Evolutionary conservation across 2,888 invertebrate genomes (phyloP).

Genomic region (Synergus laeviventris): DNA sequence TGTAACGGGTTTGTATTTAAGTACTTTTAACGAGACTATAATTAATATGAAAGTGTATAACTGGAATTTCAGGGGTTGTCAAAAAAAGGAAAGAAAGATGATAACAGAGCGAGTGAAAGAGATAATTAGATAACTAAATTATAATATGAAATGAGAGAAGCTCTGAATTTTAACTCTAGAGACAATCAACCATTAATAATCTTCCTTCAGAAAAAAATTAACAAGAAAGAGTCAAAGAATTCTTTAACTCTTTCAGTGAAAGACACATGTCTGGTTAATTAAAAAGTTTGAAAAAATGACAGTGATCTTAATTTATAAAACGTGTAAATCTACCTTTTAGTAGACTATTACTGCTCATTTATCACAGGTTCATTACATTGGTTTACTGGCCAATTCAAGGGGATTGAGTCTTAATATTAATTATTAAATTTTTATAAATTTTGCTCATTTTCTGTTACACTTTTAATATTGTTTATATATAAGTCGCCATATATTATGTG

Average conservation of each 20-base stretch:
- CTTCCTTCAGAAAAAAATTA: too few relatives aligned
- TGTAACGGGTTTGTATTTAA: constrained; percentile 18
- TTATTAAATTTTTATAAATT: not conserved
- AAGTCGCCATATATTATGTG: not conserved
- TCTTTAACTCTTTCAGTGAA: too few relatives aligned
- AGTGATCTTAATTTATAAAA: too few relatives aligned
- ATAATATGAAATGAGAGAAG: too few relatives aligned
- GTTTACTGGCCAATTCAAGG: not conserved
- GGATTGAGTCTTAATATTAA: not conserved
- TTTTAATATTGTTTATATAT: not conserved
- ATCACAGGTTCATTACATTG: not conserved
- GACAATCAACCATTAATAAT: too few relatives aligned
- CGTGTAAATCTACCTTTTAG: not conserved
- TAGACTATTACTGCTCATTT: not conserved
- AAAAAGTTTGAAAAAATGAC: too few relatives aligned
- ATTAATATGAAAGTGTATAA: constrained; percentile 16
- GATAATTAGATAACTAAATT: not conserved
- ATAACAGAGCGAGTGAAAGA: not conserved
- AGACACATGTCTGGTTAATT: too few relatives aligned
- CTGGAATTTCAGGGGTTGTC: not conserved
- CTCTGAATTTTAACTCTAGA: too few relatives aligned
- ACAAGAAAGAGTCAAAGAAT: too few relatives aligned
- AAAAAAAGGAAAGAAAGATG: not conserved
- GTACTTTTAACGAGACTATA: constrained; percentile 30
- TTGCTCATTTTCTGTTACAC: not conserved